These are phyloP conservation scores for Caerostris darwini DNA, from an alignment of 1,140 invertebrate species.

Conservation along the genomic window DNA sequence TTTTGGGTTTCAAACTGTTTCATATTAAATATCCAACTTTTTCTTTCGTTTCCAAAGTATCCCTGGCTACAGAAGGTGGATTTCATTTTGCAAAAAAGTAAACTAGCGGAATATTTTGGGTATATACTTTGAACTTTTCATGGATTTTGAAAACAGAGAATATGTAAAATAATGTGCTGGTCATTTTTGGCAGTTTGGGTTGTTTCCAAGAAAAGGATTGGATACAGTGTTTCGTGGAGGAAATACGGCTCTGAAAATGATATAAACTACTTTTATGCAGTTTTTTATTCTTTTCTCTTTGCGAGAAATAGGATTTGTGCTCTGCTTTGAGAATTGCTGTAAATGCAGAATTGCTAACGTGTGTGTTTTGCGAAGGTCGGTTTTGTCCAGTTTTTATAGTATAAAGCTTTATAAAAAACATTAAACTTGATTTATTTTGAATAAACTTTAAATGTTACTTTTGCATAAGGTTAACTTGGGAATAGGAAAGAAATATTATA, in stretches of 20 bases:
- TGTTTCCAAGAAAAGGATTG: neutral
- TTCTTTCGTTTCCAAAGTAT: neutral
- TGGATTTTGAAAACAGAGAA: neutral
- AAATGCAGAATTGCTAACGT: too few species aligned
- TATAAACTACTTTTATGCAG: neutral
- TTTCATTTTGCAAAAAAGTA: neutral
- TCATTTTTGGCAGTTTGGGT: neutral
- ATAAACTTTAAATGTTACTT: too few species aligned
- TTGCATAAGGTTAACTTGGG: too few species aligned
- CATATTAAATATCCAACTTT: constrained; percentile 27
- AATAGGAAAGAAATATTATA: too few species aligned
- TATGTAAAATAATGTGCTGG: constrained; percentile 1
- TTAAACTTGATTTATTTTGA: too few species aligned
- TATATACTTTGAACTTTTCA: constrained; percentile 17
- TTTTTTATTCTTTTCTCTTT: too few species aligned
- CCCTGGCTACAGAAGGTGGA: neutral
- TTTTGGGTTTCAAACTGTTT: neutral
- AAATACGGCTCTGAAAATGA: neutral
- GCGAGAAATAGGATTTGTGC: too few species aligned
- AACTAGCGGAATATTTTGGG: neutral
- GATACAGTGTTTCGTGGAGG: neutral
- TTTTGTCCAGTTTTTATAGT: too few species aligned
- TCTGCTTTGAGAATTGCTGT: too few species aligned
- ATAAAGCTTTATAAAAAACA: too few species aligned
- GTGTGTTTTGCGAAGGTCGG: too few species aligned